Conservation (phyloP, 2,113 vertebrate genomes). For the Lonchura striata region DNA sequence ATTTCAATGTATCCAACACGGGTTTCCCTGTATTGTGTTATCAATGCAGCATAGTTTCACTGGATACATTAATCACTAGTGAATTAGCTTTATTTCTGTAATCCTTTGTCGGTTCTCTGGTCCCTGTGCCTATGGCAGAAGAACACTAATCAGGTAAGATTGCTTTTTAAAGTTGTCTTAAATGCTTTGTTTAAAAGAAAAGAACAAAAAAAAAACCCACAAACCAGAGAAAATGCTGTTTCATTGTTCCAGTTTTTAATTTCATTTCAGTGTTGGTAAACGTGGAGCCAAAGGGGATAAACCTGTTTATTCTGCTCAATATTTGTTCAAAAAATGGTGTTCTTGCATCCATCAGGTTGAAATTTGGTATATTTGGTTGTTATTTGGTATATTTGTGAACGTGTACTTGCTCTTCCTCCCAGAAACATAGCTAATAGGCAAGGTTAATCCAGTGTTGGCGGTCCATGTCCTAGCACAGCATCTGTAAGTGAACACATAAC, state of each 20-base stretch:
- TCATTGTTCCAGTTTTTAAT: slow-evolving; percentile 76
- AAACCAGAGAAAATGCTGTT: slow-evolving; percentile 71
- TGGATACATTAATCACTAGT: slow-evolving; percentile 79
- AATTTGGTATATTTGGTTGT: slow-evolving; percentile 77
- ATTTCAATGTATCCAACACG: slow-evolving; percentile 77
- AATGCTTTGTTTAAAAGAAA: slow-evolving; percentile 80
- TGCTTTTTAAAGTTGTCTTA: slow-evolving; percentile 83
- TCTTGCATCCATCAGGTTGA: slow-evolving; percentile 77
- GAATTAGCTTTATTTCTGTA: slow-evolving; percentile 77
- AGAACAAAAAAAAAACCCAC: slow-evolving; percentile 25
- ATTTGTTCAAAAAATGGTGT: slow-evolving; percentile 71
- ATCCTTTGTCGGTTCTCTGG: slow-evolving; percentile 75
- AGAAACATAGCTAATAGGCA: slow-evolving; percentile 99
- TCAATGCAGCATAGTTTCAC: slow-evolving; percentile 55
- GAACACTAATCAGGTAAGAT: slow-evolving; percentile 79
- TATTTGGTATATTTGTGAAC: slow-evolving; percentile 90
- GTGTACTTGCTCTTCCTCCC: slow-evolving; percentile 99
- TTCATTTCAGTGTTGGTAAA: slow-evolving; percentile 75
- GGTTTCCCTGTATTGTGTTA: slow-evolving; percentile 68
- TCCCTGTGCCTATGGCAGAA: slow-evolving; percentile 70
- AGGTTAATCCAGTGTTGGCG: slow-evolving; percentile 98
- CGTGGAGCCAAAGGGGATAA: slow-evolving; percentile 72
- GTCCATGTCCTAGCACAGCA: slow-evolving; percentile 98
- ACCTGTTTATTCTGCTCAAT: slow-evolving; percentile 65
- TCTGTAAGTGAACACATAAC: slow-evolving; percentile 98